A percentile compares a stretch with the other conserved stretches of the same genome.
Conservation (phyloP, 30 jellyfish, hydroid and myxozoan species). For the Aurelia sp. region DNA sequence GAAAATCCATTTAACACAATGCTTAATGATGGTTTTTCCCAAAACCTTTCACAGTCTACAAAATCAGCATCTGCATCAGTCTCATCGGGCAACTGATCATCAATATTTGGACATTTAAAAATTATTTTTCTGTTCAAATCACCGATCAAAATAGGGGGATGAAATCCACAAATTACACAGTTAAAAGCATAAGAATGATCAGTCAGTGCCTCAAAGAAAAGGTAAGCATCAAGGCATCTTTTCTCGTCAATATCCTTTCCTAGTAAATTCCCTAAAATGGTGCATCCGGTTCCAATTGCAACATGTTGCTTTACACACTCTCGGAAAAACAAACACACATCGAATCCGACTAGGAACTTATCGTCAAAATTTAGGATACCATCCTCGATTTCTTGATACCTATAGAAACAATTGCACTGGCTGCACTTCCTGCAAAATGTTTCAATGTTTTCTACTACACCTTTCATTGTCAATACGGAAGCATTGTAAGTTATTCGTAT, state of each 20-base stretch:
- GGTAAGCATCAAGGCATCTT: constrained; percentile 18
- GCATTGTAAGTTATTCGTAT: constrained; percentile 11
- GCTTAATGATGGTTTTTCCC: constrained; percentile 32
- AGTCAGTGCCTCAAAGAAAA: constrained; percentile 35
- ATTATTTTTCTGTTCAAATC: constrained; percentile 60
- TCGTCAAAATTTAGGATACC: constrained; percentile 71
- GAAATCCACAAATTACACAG: constrained; percentile 38
- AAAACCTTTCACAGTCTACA: constrained; percentile 31
- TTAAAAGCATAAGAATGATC: constrained; percentile 4
- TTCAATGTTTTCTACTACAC: constrained; percentile 13
- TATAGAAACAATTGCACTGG: constrained; percentile 34
- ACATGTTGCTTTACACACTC: constrained; percentile 32
- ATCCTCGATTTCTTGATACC: constrained; percentile 64
- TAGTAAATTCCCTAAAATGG: neutral
- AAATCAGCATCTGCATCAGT: constrained; percentile 20
- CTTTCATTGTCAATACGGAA: constrained; percentile 12
- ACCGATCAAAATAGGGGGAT: constrained; percentile 25
- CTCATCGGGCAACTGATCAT: neutral
- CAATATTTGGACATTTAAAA: constrained; percentile 13
- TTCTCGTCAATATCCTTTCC: no score
- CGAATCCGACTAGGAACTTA: constrained; percentile 31
- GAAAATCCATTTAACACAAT: constrained; percentile 37
- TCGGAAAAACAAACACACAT: constrained; percentile 38
- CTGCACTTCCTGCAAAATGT: constrained; percentile 40
- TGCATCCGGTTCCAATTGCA: constrained; percentile 20